These are phyloP conservation scores for Melanophora roralis DNA, from an alignment of 2,888 invertebrate species.

Conservation along the genomic window DNA sequence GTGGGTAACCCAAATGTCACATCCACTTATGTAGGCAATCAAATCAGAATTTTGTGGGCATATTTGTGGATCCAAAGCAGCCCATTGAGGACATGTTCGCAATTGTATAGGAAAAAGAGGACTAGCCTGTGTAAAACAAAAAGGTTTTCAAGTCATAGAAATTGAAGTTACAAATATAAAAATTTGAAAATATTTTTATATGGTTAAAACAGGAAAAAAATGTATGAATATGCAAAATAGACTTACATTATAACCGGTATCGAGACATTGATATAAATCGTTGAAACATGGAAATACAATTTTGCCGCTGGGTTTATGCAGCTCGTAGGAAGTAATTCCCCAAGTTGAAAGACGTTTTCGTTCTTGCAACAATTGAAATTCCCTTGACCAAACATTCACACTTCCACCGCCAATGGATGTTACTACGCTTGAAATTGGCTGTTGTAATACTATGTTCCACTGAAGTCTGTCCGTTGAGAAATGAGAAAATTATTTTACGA, in stretches of 20 bases:
- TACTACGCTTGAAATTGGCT: slow-evolving; percentile 84
- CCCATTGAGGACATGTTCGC: slow-evolving; percentile 81
- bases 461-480: slow-evolving; percentile 79
- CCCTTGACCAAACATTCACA: slow-evolving; percentile 84
- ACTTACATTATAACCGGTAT: slow-evolving; percentile 83
- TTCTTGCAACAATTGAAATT: slow-evolving; percentile 94
- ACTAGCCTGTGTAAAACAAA: slow-evolving; percentile 73
- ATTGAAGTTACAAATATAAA: too few relatives aligned
- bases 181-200: too few relatives aligned
- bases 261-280: slow-evolving; percentile 90
- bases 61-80: slow-evolving; percentile 88
- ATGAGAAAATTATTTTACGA: background rate
- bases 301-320: slow-evolving; percentile 88
- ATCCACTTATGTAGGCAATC: slow-evolving; percentile 92
- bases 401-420: slow-evolving; percentile 66
- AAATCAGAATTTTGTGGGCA: slow-evolving; percentile 80
- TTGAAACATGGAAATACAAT: slow-evolving; percentile 95
- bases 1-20: slow-evolving; percentile 92
- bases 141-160: too few relatives aligned
- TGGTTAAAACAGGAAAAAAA: background rate
- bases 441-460: slow-evolving; percentile 90
- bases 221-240: background rate
- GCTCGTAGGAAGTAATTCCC: slow-evolving; percentile 96
- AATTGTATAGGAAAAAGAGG: slow-evolving; percentile 84
- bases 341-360: slow-evolving; percentile 93